Evolutionary conservation across 2,797 vertebrate species (phyloP).

Genomic region (Danio kyathit): DNA sequence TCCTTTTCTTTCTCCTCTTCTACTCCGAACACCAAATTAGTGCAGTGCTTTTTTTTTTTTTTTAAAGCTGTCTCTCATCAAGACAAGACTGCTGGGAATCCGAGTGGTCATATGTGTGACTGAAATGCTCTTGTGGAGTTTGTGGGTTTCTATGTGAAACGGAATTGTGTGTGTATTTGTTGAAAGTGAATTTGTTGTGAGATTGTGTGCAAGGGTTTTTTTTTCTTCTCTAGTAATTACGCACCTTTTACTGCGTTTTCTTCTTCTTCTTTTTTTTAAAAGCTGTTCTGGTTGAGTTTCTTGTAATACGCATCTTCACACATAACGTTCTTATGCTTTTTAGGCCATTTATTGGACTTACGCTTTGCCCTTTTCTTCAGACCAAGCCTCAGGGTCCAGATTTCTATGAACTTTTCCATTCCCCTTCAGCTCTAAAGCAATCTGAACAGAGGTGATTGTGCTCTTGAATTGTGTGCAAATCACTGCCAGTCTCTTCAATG

Average conservation of each 20-base stretch:
- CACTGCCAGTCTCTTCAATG: constrained; percentile 54
- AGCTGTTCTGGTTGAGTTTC: constrained; percentile 27
- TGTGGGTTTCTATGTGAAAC: constrained; percentile 64
- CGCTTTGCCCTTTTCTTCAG: constrained; percentile 33
- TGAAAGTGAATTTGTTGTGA: constrained; percentile 63
- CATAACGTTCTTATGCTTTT: constrained; percentile 37
- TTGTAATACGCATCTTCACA: constrained; percentile 32
- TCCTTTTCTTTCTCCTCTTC: constrained; percentile 79
- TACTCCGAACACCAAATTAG: constrained; percentile 71
- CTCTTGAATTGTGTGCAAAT: constrained; percentile 66
- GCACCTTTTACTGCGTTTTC: constrained; percentile 34
- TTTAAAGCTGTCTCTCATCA: constrained; percentile 29
- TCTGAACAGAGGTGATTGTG: constrained; percentile 63
- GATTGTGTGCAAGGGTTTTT: constrained; percentile 61
- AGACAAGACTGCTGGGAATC: constrained; percentile 38
- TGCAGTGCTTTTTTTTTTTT: constrained; percentile 34
- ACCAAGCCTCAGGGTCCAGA: constrained; percentile 60
- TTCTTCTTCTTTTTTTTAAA: neutral
- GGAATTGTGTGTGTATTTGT: constrained; percentile 61
- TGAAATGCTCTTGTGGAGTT: constrained; percentile 68
- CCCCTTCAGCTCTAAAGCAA: constrained; percentile 60
- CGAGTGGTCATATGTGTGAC: constrained; percentile 64
- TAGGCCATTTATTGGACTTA: constrained; percentile 54
- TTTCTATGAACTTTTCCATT: constrained; percentile 38
- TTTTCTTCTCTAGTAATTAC: constrained; percentile 43